Base-by-base conservation (phyloP, 2,888 invertebrate genomes). In the Sisyra terminalis region DNA sequence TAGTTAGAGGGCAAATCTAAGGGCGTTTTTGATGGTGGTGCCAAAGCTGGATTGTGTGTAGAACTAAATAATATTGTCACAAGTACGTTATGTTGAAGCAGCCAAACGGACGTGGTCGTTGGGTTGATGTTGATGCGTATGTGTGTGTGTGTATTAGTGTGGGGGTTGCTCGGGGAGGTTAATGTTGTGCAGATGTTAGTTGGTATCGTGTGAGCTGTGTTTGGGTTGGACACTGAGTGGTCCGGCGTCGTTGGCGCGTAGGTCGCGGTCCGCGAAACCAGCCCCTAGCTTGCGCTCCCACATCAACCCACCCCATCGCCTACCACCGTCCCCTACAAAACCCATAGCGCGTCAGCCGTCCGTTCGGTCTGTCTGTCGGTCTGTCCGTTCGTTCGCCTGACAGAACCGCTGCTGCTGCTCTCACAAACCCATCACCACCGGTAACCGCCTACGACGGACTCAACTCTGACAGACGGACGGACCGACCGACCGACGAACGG, bases 181-280 rank as follows among this genome's bases (percentile, higher is more conserved):
- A 32, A 32, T 13, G n/a, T 32, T 24, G 24, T 24, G 24, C 24
- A 24, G 24, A 24, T 24, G 24, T 24, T 24, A 7, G 24, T 37
- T 37, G 37, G 14, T 37, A 37, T 37, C 37, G 37, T 37, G 17
- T 37, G 18, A 37, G 18, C 16, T 17, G 37, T 18, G 37, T 37
- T 37, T 37, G 18, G 37, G 37, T 16, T 37, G 37, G 37, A 37
- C 37, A 37, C 18, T 17, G 16, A 16, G 18, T 37, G 37, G 37
- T 37, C 37, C 40, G 40, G 30, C 30, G 44, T 43, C 49, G 41
- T 30, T 38, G 48, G 44, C 41, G 46, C 50, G 50, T 53, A 53
- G 55, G 55, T 55, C 55, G 55, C 55, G 53, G 55, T 54, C 53
- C 39, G 43, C 32, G 43, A 29, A 39, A 32, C 24, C 15, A 18